These are phyloP conservation scores for Apis laboriosa DNA, from an alignment of 1,140 invertebrate species.

Conservation along the genomic window DNA sequence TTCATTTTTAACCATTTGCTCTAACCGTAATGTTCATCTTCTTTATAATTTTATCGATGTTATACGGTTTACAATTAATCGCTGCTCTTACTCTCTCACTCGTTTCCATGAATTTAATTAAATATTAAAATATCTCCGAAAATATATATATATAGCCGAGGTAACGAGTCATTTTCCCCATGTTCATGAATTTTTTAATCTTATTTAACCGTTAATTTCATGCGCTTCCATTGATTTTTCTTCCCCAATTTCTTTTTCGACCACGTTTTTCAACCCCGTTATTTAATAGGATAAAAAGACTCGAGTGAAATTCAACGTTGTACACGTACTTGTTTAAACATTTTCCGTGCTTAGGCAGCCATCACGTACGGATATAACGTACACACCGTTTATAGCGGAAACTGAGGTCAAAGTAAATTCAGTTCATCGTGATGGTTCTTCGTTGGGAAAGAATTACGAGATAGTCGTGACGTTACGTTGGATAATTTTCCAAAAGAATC, in stretches of 20 bases:
- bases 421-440: not conserved
- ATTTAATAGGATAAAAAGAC: not conserved
- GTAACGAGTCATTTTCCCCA: not conserved
- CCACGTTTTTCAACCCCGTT: not conserved
- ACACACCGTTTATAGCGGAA: not conserved
- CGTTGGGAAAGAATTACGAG: not conserved
- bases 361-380: not conserved
- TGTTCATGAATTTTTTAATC: not conserved
- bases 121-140: not conserved
- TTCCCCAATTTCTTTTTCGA: not conserved
- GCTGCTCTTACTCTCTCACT: fast-evolving
- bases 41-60: too few relatives aligned
- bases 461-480: not conserved
- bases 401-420: not conserved
- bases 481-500: not conserved
- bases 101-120: not conserved
- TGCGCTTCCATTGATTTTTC: not conserved
- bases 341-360: too few relatives aligned
- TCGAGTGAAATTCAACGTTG: too few relatives aligned
- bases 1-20: fast-evolving
- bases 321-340: too few relatives aligned
- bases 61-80: not conserved
- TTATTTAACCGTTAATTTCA: not conserved
- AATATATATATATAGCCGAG: not conserved
- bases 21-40: not conserved